Evolutionary conservation across 2,113 vertebrate genomes (phyloP).

Genomic region (Nycticebus coucang): DNA sequence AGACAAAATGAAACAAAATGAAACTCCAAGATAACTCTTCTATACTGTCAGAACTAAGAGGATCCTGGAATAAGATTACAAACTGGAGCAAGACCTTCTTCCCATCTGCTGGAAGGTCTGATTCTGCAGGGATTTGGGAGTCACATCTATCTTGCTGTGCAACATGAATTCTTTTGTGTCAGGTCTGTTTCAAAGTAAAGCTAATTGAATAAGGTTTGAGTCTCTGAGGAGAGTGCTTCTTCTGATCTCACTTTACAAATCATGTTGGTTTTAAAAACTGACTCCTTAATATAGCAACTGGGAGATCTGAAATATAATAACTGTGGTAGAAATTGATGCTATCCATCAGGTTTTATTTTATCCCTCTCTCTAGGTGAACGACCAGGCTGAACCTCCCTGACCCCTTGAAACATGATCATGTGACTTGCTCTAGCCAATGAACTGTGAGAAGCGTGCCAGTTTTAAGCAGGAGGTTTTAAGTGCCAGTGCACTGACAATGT

Average conservation of each 20-base stretch:
- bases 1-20: neutral
- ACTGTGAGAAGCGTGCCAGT: neutral
- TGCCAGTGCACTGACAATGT: neutral
- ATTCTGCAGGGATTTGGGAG: neutral
- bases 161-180: neutral
- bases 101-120: neutral
- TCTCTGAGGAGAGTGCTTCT: neutral
- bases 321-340: neutral
- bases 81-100: neutral
- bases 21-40: neutral
- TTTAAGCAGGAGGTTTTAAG: neutral
- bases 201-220: neutral
- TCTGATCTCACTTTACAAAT: neutral
- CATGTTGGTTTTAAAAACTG: neutral
- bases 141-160: neutral
- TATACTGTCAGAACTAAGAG: neutral
- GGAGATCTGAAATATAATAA: neutral
- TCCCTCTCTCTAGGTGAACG: neutral
- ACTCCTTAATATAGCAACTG: neutral
- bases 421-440: neutral
- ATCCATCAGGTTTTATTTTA: neutral
- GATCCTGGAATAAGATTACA: neutral
- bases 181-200: neutral
- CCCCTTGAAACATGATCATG: neutral
- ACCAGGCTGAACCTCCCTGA: neutral